phyloP scores from a whole-genome alignment of 2,888 invertebrate genomes.

The Coenonympha arcania region DNA sequence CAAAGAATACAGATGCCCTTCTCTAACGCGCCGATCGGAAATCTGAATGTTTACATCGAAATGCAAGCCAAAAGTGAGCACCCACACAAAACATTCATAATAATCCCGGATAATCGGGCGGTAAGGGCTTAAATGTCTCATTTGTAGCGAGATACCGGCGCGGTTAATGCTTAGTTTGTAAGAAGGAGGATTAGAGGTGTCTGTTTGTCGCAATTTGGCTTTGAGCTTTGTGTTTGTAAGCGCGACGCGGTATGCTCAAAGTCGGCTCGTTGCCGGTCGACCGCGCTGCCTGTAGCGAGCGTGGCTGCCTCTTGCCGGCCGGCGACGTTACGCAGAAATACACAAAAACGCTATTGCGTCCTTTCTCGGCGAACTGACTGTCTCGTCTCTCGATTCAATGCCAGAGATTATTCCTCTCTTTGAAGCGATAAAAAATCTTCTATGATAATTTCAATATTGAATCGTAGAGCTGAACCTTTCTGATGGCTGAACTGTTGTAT shows the following conservation, averaged over 20 bases:
- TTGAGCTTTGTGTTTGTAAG: constrained; percentile 36
- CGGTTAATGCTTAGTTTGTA: constrained; percentile 55
- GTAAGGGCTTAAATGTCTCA: constrained; percentile 56
- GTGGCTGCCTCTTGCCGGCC: too few species aligned
- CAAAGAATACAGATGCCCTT: constrained; percentile 29
- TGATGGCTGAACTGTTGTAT: too few species aligned
- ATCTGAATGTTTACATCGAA: constrained; percentile 45
- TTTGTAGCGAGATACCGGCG: constrained; percentile 61
- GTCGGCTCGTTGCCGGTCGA: constrained; percentile 31
- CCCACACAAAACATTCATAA: constrained; percentile 53
- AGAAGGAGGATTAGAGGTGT: constrained; percentile 60
- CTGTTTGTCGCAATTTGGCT: constrained; percentile 54
- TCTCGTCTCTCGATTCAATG: constrained; percentile 28
- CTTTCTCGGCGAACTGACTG: constrained; percentile 27
- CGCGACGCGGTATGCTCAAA: constrained; percentile 40
- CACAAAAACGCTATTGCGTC: constrained; percentile 43
- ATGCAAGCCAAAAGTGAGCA: constrained; percentile 50
- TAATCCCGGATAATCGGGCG: constrained; percentile 64
- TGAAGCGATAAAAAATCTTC: constrained; percentile 3
- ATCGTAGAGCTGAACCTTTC: not conserved
- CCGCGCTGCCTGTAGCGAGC: too few species aligned
- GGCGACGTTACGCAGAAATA: constrained; percentile 52
- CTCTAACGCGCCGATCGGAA: constrained; percentile 29
- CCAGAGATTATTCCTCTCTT: constrained; percentile 16
- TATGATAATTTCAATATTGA: not conserved